These are phyloP conservation scores for Macrochelys suwanniensis DNA, from an alignment of 2,797 vertebrate species.

Conservation along the genomic window DNA sequence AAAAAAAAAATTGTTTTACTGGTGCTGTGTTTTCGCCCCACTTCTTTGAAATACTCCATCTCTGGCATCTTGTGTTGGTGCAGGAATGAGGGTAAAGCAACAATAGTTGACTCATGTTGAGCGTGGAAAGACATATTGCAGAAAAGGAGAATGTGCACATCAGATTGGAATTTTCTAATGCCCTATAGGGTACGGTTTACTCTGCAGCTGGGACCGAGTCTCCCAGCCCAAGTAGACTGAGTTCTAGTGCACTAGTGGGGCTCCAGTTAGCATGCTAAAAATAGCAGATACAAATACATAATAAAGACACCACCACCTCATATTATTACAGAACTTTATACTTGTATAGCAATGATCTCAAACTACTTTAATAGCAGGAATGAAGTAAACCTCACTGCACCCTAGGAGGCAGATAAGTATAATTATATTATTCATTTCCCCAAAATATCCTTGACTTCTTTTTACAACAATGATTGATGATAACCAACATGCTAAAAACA, in stretches of 20 bases:
- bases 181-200: not conserved
- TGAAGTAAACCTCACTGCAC: not conserved
- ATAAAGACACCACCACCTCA: too few relatives aligned
- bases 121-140: not conserved
- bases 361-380: not conserved
- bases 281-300: not conserved
- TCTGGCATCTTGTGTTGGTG: not conserved
- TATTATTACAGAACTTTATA: not conserved
- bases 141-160: not conserved
- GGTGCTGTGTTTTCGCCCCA: not conserved
- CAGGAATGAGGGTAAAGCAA: not conserved
- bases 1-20: too few relatives aligned
- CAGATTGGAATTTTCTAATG: not conserved
- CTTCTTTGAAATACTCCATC: not conserved
- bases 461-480: fast-evolving
- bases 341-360: not conserved
- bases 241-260: not conserved
- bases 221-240: not conserved
- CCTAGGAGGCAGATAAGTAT: not conserved
- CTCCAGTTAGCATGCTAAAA: not conserved
- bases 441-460: not conserved
- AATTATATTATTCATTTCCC: not conserved
- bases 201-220: not conserved
- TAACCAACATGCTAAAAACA: not conserved
- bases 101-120: not conserved